phyloP scores from a whole-genome alignment of 2,113 vertebrate genomes.

The Clarias batrachus region DNA sequence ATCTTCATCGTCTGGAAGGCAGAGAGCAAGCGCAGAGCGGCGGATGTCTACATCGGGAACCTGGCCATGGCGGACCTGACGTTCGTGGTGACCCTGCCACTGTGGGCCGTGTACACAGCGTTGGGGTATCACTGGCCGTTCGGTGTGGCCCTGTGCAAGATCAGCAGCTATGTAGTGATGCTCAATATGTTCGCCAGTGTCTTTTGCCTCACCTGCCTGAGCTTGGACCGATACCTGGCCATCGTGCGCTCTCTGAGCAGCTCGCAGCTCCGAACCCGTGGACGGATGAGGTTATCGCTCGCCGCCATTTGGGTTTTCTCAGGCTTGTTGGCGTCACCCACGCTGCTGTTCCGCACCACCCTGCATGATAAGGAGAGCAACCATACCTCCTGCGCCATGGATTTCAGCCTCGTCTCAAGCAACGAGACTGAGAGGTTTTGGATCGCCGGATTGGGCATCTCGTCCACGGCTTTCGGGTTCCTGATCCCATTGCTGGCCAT shows the following conservation, averaged over 20 bases:
- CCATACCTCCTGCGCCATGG: constrained; percentile 76
- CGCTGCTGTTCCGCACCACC: constrained; percentile 76
- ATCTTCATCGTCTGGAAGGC: constrained; percentile 81
- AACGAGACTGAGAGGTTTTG: constrained; percentile 65
- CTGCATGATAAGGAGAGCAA: constrained; percentile 59
- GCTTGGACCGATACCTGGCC: constrained; percentile 84
- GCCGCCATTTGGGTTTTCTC: constrained; percentile 76
- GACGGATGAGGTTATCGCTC: constrained; percentile 65
- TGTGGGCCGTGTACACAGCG: constrained; percentile 84
- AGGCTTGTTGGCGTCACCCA: constrained; percentile 73
- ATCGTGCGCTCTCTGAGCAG: constrained; percentile 79
- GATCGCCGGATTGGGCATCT: constrained; percentile 80
- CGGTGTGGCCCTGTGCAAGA: constrained; percentile 78
- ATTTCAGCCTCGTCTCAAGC: constrained; percentile 70
- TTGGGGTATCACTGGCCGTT: constrained; percentile 85
- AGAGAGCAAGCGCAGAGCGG: constrained; percentile 71
- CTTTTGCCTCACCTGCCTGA: constrained; percentile 85
- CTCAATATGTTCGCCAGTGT: constrained; percentile 86
- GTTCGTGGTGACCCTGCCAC: constrained; percentile 81
- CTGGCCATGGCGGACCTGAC: constrained; percentile 84
- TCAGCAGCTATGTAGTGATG: constrained; percentile 82
- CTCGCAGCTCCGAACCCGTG: constrained; percentile 70
- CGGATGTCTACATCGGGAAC: constrained; percentile 82
- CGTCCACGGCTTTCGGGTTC: constrained; percentile 78
- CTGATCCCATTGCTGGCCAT: constrained; percentile 79